phyloP scores from a whole-genome alignment of 2,113 vertebrate species.

The Sinosuthora webbiana region DNA sequence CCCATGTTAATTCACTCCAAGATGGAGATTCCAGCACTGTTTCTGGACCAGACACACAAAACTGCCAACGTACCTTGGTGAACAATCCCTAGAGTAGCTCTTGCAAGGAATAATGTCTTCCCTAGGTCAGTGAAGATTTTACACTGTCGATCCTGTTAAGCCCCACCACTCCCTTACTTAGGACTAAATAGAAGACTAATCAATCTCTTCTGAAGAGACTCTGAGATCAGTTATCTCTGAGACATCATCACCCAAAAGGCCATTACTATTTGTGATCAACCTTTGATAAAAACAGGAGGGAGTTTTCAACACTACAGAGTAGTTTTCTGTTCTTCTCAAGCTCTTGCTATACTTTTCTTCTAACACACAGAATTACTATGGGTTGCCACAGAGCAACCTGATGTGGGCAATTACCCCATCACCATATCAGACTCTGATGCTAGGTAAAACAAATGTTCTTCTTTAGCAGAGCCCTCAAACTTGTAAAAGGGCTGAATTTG shows the following conservation, averaged over 20 bases:
- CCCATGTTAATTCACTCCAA: background rate
- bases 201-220: background rate
- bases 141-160: background rate
- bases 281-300: background rate
- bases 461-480: background rate
- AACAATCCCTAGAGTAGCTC: background rate
- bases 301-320: background rate
- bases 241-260: background rate
- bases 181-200: background rate
- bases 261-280: background rate
- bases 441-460: background rate
- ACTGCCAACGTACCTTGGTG: rapidly evolving
- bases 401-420: background rate
- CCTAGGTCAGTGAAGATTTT: background rate
- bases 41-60: background rate
- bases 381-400: background rate
- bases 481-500: background rate
- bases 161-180: background rate
- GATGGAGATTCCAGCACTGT: background rate
- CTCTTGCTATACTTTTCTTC: background rate
- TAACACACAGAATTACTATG: background rate
- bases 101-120: background rate
- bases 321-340: background rate
- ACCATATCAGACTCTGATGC: background rate
- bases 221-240: background rate